Percentiles rank a stretch among this genome's conserved stretches.
Conservation (phyloP, 2,888 invertebrate species). For the Danaus chrysippus region DNA sequence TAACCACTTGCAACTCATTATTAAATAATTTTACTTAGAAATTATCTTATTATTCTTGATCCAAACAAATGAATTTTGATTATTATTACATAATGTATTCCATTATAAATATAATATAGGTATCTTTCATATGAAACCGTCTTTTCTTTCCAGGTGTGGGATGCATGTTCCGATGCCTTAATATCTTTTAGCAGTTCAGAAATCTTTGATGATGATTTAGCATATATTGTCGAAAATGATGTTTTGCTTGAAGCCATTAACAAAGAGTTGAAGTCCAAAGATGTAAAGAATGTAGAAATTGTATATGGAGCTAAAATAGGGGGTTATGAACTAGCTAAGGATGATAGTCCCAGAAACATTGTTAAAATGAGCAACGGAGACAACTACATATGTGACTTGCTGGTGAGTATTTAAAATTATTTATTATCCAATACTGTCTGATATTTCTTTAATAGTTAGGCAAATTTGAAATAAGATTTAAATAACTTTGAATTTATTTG, state of each 20-base stretch:
- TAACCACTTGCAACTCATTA: too few species aligned
- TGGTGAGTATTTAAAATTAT: constrained; percentile 76
- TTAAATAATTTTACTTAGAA: too few species aligned
- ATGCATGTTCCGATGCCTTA: constrained; percentile 92
- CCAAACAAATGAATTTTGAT: not conserved
- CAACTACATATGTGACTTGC: constrained; percentile 81
- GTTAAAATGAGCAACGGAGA: constrained; percentile 83
- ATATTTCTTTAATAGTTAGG: not conserved
- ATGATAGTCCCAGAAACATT: constrained; percentile 46
- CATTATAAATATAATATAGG: not conserved
- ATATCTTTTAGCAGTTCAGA: constrained; percentile 90
- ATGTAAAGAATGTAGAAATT: constrained; percentile 81
- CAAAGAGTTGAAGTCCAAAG: constrained; percentile 70
- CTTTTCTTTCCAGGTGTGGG: constrained; percentile 87
- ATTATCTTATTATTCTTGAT: too few species aligned
- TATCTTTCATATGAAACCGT: not conserved
- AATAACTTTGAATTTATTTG: too few species aligned
- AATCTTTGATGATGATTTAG: constrained; percentile 85
- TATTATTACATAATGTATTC: not conserved
- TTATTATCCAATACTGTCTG: constrained; percentile 7
- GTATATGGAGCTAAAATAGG: constrained; percentile 84
- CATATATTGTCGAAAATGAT: constrained; percentile 97
- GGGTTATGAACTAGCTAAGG: constrained; percentile 78
- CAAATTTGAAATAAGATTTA: too few species aligned
- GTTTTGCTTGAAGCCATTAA: constrained; percentile 87